Evolutionary conservation across 2,797 vertebrate species (phyloP).

Genomic region (Falco cherrug): DNA sequence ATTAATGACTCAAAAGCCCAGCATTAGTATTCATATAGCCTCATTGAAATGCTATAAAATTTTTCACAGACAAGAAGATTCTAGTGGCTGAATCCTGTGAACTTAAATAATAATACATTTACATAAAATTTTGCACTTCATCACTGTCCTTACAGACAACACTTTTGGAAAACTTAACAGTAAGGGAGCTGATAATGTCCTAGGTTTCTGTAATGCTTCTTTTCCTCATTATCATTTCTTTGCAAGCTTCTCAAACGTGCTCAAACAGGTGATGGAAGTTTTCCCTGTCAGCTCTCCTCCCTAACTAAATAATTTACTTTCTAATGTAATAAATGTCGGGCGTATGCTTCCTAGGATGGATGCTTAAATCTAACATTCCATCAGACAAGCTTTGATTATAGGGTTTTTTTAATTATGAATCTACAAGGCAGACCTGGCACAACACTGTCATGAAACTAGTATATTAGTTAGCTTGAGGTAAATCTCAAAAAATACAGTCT

Average conservation of each 20-base stretch:
- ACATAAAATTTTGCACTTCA: background rate
- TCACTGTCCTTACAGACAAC: background rate
- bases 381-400: conserved; percentile 39
- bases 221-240: conserved; percentile 27
- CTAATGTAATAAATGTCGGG: conserved; percentile 43
- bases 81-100: background rate
- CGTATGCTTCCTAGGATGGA: conserved; percentile 36
- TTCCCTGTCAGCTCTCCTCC: conserved; percentile 51
- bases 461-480: background rate
- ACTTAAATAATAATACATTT: background rate
- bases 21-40: background rate
- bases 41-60: background rate
- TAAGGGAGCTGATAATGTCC: background rate
- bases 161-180: background rate
- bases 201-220: conserved; percentile 8
- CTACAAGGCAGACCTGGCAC: background rate
- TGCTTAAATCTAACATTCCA: conserved; percentile 54
- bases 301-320: conserved; percentile 50
- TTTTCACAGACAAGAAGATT: background rate
- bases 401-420: background rate
- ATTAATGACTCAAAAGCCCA: background rate
- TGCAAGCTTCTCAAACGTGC: conserved; percentile 32
- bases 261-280: conserved; percentile 46
- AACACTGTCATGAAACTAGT: background rate
- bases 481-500: background rate